Evolutionary conservation across 2,113 vertebrate genomes (phyloP).

Genomic region (Chaenocephalus aceratus): DNA sequence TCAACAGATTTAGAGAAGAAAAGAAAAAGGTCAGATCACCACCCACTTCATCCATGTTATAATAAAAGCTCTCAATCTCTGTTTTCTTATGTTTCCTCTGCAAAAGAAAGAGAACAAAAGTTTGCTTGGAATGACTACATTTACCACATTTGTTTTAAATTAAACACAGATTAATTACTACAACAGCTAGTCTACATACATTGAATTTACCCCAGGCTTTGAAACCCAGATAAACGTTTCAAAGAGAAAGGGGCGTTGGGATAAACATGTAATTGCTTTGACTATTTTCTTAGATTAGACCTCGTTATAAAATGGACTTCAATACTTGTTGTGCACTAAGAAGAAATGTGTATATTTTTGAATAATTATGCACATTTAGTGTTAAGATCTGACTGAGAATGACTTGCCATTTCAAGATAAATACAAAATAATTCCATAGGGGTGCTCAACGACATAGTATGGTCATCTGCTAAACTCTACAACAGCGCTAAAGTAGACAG

Average conservation of each 20-base stretch:
- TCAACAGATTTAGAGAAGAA: conserved; percentile 56
- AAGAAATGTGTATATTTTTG: conserved; percentile 5
- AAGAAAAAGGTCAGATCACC: conserved; percentile 66
- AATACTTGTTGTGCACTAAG: conserved; percentile 45
- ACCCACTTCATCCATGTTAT: conserved; percentile 83
- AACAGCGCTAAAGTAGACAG: conserved; percentile 23
- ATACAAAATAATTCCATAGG: conserved; percentile 11
- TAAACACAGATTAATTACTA: conserved; percentile 67
- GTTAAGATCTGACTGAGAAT: conserved; percentile 29
- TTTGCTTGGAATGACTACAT: conserved; percentile 84
- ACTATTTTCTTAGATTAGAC: conserved; percentile 20
- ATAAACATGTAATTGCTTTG: conserved; percentile 13
- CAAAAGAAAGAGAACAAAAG: conserved; percentile 84
- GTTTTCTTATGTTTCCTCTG: conserved; percentile 86
- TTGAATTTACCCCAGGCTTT: conserved; percentile 50
- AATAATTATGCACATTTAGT: conserved; percentile 9
- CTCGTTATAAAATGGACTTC: conserved; percentile 6
- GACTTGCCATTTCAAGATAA: conserved; percentile 40
- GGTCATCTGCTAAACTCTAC: conserved; percentile 30
- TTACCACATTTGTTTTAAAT: conserved; percentile 61
- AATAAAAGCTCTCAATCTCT: conserved; percentile 84
- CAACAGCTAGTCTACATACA: conserved; percentile 62
- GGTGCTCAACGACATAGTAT: conserved; percentile 17
- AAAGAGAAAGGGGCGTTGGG: conserved; percentile 20
- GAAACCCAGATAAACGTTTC: conserved; percentile 50